Evolutionary conservation across 2,113 vertebrate species (phyloP), one percentile per base, ranked within the genome.

Genomic region (Catharus bicknelli): DNA sequence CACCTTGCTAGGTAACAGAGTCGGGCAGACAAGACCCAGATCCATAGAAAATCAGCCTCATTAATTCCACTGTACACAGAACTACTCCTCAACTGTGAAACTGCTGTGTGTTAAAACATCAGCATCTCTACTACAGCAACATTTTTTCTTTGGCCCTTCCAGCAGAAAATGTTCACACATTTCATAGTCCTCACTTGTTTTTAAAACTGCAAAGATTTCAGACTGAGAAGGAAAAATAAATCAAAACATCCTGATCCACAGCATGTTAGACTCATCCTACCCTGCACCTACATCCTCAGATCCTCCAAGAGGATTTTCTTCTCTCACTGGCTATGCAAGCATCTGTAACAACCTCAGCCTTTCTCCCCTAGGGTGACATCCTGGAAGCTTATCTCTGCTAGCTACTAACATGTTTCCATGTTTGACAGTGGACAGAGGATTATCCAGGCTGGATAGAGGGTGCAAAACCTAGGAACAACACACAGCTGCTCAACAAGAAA

Each of bases 41-140:
- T 89, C 67, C 93, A 93, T 38, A 87, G 62, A 72, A 81, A 94
- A 94, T 82, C 54, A 89, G 62, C n/a, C 58, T 91, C 78, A 66
- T 87, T 91, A 92, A 94, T 76, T 90, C 81, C 29, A 36, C 58
- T 22, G 32, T 18, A 30, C 22, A 29, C 16, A 43, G 36, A 95
- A 69, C 32, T 40, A 10, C 54, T 67, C 29, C 66, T 80, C 58
- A 90, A 8, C 27, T 21, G 45, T 90, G 87, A 58, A 87, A 79
- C 10, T 1, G 2, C 62, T n/a, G 17, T 18, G 9, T 51, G 29
- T 55, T 69, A 93, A 90, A 82, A 43, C 51, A 73, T n/a, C 42
- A 42, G 27, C 11, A 13, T 27, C 47, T 66, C 72, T 38, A 34
- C 36, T 38, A 38, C 34, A 92, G 45, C 50, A 87, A 79, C 25